phyloP scores from a whole-genome alignment of 2,888 invertebrate genomes.

The Clusia tigrina region DNA sequence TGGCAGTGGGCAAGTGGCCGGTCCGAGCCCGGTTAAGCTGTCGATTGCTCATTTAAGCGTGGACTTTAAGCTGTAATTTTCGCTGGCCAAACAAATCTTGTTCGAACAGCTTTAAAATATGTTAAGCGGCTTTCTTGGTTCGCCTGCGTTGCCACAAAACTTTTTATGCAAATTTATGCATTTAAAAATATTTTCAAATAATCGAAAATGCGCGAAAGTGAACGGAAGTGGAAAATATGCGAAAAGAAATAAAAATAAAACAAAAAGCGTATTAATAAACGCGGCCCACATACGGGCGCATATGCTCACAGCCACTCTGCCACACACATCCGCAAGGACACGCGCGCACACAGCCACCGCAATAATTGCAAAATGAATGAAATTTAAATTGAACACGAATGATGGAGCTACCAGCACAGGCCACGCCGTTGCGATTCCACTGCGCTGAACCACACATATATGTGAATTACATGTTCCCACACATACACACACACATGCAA shows the following conservation, averaged over 20 bases:
- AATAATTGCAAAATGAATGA: not conserved
- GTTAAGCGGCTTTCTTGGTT: no score
- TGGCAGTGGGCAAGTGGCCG: no score
- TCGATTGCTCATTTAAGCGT: no score
- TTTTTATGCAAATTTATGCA: no score
- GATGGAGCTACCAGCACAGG: not conserved
- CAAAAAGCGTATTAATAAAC: not conserved
- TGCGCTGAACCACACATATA: not conserved
- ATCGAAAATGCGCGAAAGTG: constrained; percentile 8
- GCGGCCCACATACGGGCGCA: not conserved
- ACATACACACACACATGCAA: constrained; percentile 7
- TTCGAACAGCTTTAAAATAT: no score
- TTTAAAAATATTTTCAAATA: no score
- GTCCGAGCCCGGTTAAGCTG: no score
- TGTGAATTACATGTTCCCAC: not conserved
- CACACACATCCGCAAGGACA: no score
- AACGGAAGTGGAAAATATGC: constrained; percentile 1
- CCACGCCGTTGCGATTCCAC: not conserved
- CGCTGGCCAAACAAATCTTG: no score
- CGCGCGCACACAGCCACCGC: not conserved
- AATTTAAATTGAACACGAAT: not conserved
- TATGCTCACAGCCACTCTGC: not conserved
- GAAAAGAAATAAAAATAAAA: not conserved
- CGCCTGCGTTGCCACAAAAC: no score
- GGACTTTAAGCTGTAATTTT: no score